Conservation (phyloP, 2,888 invertebrate species). For the Dorcus parallelipipedus region DNA sequence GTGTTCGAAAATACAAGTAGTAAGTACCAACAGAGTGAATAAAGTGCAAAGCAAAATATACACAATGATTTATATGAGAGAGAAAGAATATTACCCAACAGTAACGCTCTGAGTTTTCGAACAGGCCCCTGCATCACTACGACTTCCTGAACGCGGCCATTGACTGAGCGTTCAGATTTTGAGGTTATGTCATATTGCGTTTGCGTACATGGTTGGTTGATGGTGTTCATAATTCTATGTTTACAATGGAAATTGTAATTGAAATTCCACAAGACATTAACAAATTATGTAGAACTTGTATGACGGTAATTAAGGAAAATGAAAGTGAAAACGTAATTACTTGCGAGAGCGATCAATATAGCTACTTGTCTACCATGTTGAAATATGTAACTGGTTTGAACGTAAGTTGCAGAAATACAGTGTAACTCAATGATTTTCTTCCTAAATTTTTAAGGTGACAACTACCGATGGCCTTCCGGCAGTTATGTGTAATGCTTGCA, state of each 20-base stretch:
- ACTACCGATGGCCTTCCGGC: slow-evolving; percentile 30
- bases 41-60: no score
- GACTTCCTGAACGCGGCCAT: no score
- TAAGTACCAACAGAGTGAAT: no score
- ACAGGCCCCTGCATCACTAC: no score
- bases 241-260: slow-evolving; percentile 23
- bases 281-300: slow-evolving; percentile 28
- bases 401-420: slow-evolving; percentile 7
- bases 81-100: no score
- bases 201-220: not conserved
- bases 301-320: slow-evolving; percentile 21
- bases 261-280: slow-evolving; percentile 29
- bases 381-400: slow-evolving; percentile 16
- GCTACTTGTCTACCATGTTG: slow-evolving; percentile 22
- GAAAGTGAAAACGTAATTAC: slow-evolving; percentile 14
- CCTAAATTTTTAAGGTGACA: slow-evolving; percentile 21
- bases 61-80: no score
- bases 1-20: no score
- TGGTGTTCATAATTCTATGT: not conserved
- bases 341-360: slow-evolving; percentile 10
- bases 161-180: not conserved
- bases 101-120: no score
- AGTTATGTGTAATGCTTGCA: slow-evolving; percentile 29
- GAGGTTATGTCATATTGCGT: slow-evolving; percentile 7
- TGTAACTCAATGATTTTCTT: not conserved